A percentile compares a stretch with the other conserved stretches of the same genome.
These are phyloP conservation scores for Eulemur macaco DNA, from an alignment of 2,113 vertebrate species.

Conservation along the genomic window DNA sequence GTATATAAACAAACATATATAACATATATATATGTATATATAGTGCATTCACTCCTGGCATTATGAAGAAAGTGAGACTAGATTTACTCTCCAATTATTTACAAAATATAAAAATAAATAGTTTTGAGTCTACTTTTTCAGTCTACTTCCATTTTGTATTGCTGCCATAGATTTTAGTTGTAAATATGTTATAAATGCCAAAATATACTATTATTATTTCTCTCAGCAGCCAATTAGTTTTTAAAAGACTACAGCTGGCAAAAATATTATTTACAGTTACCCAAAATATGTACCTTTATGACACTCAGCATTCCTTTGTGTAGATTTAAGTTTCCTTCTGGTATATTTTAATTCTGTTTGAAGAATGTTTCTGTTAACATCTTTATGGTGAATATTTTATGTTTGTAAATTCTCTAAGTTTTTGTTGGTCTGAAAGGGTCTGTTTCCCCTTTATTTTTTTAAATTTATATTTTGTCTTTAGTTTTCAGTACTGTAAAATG, in stretches of 20 bases:
- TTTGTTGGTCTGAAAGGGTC: background rate
- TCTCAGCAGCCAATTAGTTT: background rate
- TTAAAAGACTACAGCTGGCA: background rate
- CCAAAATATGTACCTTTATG: background rate
- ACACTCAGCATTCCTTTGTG: background rate
- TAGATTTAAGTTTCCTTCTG: background rate
- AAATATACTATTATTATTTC: background rate
- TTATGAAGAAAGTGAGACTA: background rate
- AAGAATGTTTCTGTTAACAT: background rate
- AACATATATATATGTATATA: background rate
- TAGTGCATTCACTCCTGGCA: background rate
- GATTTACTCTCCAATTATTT: background rate
- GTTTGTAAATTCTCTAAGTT: background rate
- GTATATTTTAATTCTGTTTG: background rate
- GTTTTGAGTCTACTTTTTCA: background rate
- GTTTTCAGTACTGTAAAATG: background rate
- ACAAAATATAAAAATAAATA: background rate
- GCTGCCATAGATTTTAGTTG: background rate
- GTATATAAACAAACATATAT: too few relatives aligned
- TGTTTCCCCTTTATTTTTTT: background rate
- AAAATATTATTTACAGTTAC: background rate
- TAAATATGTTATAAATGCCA: background rate
- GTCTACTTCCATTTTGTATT: background rate
- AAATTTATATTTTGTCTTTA: background rate
- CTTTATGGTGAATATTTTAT: background rate